Evolutionary conservation across 2,113 vertebrate genomes (phyloP), one percentile per base, ranked within the genome.

Genomic region (Chaetodon auriga): DNA sequence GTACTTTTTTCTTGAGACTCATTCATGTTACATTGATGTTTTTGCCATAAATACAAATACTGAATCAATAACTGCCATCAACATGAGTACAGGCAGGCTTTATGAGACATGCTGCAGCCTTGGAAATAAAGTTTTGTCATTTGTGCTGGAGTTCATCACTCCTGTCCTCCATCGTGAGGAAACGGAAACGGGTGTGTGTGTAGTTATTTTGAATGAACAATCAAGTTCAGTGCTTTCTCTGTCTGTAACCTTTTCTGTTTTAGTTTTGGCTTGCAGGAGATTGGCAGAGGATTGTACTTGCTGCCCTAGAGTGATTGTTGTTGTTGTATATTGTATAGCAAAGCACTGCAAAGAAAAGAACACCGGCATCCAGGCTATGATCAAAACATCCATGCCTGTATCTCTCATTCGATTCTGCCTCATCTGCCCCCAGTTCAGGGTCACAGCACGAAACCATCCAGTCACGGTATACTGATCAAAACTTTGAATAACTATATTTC

Each of bases 301-400:
- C 51, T 38, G 6, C 25, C 9, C 1, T 30, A 30, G 53, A 18
- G 61, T 62, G 68, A 62, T 46, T 81, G 68, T 62, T 75, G 36
- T 36, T 68, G 36, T 38, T 75, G 6, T n/a, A 45, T 60, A 14
- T 43, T 45, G 45, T 12, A 51, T 57, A 36, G 49, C n/a, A 69
- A 51, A 82, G 43, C 13, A 75, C 75, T 45, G 49, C 30, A 69
- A 51, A 82, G 43, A 13, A 75, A 82, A 76, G 11, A 60, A 48
- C 10, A 65, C 5, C 45, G 15, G n/a, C 62, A 57, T 75, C 14
- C 54, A 48, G 69, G 38, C 18, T 64, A 43, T 68, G 49, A 78
- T 78, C 49, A 75, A 71, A 79, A 70, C 63, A 69, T 23, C 68
- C 62, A 73, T 54, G 46, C 38, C 43, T 46, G 30, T 41, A 49